phyloP scores from a whole-genome alignment of 2,797 vertebrate species.

The Clamator glandarius region DNA sequence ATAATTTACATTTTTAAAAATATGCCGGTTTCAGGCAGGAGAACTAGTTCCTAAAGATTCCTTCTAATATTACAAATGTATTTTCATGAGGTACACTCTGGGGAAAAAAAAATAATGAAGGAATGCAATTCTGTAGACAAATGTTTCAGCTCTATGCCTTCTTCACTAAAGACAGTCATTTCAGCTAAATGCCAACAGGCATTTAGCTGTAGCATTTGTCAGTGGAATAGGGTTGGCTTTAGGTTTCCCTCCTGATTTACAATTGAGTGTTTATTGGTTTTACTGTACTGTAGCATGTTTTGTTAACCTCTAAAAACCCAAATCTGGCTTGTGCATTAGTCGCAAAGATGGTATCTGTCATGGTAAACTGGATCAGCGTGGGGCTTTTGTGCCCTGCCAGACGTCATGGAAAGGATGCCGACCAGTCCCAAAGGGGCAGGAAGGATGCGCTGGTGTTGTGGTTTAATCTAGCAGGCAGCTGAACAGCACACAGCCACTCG shows the following conservation, averaged over 20 bases:
- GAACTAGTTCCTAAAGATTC: background rate
- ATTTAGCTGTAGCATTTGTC: constrained; percentile 48
- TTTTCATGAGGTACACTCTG: constrained; percentile 27
- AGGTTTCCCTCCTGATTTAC: constrained; percentile 49
- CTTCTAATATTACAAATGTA: constrained; percentile 24
- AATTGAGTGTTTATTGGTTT: constrained; percentile 44
- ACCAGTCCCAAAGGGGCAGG: background rate
- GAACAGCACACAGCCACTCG: no score
- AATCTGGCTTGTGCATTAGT: background rate
- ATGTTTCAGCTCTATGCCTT: constrained; percentile 45
- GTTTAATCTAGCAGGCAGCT: no score
- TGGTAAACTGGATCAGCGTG: rapidly evolving
- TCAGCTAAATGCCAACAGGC: constrained; percentile 38
- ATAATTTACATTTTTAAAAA: constrained; percentile 37
- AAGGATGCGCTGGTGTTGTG: background rate
- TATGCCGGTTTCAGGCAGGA: background rate
- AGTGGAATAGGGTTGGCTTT: background rate
- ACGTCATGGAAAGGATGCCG: rapidly evolving
- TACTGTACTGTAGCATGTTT: constrained; percentile 36
- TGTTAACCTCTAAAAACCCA: constrained; percentile 22
- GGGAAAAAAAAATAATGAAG: constrained; percentile 28
- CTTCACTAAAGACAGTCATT: constrained; percentile 41
- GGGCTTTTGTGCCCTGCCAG: background rate
- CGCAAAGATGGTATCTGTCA: background rate
- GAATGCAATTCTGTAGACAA: constrained; percentile 51